Conservation (phyloP, 2,113 vertebrate genomes). For the Genyomyrus donnyi region DNA sequence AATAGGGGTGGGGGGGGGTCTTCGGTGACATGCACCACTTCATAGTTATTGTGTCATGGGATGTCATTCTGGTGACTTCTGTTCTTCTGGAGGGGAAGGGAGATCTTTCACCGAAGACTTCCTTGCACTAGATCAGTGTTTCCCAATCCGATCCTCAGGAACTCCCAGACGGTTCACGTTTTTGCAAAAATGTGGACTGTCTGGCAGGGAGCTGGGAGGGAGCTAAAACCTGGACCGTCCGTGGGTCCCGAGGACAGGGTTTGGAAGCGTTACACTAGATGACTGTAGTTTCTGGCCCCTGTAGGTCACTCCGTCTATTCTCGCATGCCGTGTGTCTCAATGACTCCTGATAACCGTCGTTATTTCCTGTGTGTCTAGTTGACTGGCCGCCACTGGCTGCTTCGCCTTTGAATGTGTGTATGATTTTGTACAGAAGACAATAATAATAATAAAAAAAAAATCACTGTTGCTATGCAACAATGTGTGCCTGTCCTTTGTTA, state of each 20-base stretch:
- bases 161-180: background rate
- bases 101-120: background rate
- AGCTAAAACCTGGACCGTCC: background rate
- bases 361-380: constrained; percentile 13
- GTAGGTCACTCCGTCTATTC: background rate
- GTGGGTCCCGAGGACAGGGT: background rate
- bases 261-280: background rate
- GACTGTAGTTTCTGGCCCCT: background rate
- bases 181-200: background rate
- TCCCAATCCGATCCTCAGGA: background rate
- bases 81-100: background rate
- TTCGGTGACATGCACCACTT: background rate
- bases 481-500: background rate
- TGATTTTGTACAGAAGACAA: constrained; percentile 64
- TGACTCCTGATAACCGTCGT: background rate
- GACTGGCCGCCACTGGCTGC: constrained; percentile 38
- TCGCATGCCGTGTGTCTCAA: constrained; percentile 18
- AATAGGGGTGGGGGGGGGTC: background rate
- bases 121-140: background rate
- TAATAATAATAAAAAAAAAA: constrained; percentile 53
- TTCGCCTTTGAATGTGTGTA: constrained; percentile 54
- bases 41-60: background rate
- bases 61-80: background rate
- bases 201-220: background rate
- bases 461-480: constrained; percentile 65